Evolutionary conservation across 2,797 vertebrate species (phyloP).

Genomic region (Falco berigora): DNA sequence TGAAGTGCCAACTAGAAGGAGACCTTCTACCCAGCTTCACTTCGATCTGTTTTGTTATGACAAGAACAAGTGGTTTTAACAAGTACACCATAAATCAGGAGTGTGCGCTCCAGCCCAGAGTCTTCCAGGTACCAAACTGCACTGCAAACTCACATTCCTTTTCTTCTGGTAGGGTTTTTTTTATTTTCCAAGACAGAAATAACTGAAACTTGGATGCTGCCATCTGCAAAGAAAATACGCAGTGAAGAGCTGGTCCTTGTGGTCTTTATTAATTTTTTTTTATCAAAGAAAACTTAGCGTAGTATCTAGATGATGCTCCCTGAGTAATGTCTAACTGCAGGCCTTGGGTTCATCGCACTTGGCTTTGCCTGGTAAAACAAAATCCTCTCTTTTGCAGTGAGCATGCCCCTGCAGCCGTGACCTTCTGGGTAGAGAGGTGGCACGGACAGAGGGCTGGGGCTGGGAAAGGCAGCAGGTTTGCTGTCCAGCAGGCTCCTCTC

Average conservation of each 20-base stretch:
- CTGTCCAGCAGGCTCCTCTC: background rate
- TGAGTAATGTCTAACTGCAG: background rate
- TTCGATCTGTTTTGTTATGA: slow-evolving; percentile 58
- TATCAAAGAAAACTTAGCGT: background rate
- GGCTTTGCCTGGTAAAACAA: background rate
- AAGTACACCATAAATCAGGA: slow-evolving; percentile 61
- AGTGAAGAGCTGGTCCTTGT: background rate
- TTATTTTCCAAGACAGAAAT: slow-evolving; percentile 2
- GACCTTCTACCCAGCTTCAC: slow-evolving; percentile 27
- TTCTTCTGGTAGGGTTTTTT: background rate
- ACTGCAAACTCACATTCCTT: slow-evolving; percentile 13
- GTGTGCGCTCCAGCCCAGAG: background rate
- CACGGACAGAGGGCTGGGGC: background rate
- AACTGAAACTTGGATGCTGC: background rate
- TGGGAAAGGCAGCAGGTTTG: background rate
- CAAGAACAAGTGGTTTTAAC: slow-evolving; percentile 66
- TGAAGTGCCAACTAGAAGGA: slow-evolving; percentile 58
- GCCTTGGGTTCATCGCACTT: background rate
- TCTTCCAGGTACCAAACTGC: slow-evolving; percentile 29
- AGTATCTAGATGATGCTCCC: accelerated
- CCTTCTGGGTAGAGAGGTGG: background rate
- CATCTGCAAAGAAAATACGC: background rate
- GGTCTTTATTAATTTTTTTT: background rate
- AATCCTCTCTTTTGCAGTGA: background rate
- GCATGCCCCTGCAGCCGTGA: background rate